A percentile compares a stretch with the other conserved stretches of the same genome.
phyloP scores from a whole-genome alignment of 1,140 invertebrate genomes.

The Oedothorax gibbosus region DNA sequence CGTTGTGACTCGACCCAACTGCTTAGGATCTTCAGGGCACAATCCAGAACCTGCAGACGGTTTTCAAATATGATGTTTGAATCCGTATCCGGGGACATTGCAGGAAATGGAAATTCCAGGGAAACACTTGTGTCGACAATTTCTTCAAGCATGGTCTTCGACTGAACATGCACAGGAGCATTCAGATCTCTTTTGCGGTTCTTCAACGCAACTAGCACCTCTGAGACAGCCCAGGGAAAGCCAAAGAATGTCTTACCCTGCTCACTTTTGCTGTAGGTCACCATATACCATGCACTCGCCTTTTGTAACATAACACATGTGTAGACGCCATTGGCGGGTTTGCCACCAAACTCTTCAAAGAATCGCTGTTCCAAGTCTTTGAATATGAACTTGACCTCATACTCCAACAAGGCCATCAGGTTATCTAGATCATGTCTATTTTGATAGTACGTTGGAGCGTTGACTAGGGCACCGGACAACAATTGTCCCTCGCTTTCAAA shows the following conservation, averaged over 20 bases:
- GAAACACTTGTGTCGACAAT: constrained; percentile 28
- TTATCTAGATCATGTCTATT: constrained; percentile 39
- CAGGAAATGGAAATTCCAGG: not conserved
- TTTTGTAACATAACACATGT: constrained; percentile 61
- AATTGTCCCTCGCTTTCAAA: constrained; percentile 64
- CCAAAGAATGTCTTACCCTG: constrained; percentile 27
- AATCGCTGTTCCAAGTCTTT: constrained; percentile 35
- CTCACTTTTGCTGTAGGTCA: constrained; percentile 59
- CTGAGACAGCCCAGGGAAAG: constrained; percentile 56
- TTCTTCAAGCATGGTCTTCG: constrained; percentile 17
- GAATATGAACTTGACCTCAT: constrained; percentile 35
- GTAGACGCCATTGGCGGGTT: constrained; percentile 18
- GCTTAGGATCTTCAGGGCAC: constrained; percentile 8
- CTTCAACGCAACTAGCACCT: constrained; percentile 50
- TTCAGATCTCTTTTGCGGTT: not conserved
- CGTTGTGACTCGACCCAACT: constrained; percentile 29
- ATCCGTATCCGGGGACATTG: not conserved
- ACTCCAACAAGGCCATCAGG: constrained; percentile 40
- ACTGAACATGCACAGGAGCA: not conserved
- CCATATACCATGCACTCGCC: constrained; percentile 64
- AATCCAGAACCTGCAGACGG: constrained; percentile 15
- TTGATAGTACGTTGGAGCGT: constrained; percentile 14
- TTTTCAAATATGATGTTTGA: not conserved
- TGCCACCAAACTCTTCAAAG: constrained; percentile 62
- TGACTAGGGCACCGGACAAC: constrained; percentile 62